Evolutionary conservation across 2,888 invertebrate genomes (phyloP).

Genomic region (Drosophila neonasuta): DNA sequence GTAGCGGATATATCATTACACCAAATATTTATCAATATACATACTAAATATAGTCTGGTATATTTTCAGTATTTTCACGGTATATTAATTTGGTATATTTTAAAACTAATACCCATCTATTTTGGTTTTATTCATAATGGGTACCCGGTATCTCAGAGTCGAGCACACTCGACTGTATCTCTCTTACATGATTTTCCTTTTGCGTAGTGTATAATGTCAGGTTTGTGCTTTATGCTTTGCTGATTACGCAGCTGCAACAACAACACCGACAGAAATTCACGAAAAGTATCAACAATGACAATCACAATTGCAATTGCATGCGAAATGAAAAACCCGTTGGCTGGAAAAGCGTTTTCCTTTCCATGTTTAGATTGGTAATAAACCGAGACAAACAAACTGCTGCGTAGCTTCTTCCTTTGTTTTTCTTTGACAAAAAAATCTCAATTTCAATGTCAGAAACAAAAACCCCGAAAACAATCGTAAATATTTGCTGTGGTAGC

Average conservation of each 20-base stretch:
- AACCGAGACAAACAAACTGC: neutral
- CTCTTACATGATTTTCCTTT: constrained; percentile 36
- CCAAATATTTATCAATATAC: no score
- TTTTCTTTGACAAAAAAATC: constrained; percentile 1
- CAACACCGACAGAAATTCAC: constrained; percentile 11
- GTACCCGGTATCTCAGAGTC: no score
- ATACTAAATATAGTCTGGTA: no score
- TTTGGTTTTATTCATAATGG: no score
- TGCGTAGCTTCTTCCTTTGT: constrained; percentile 13
- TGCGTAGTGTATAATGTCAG: constrained; percentile 31
- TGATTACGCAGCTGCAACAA: constrained; percentile 29
- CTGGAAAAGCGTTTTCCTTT: constrained; percentile 24
- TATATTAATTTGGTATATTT: no score
- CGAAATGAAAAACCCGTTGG: constrained; percentile 26
- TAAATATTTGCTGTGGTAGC: constrained; percentile 65
- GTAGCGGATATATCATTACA: no score
- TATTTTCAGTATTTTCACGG: no score
- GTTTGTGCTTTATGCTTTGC: constrained; percentile 35
- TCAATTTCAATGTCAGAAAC: constrained; percentile 50
- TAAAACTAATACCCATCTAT: no score
- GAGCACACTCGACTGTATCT: no score
- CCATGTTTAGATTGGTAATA: neutral
- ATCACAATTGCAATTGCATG: constrained; percentile 14
- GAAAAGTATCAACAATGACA: constrained; percentile 27
- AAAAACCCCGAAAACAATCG: constrained; percentile 34